Conservation (phyloP, 2,888 invertebrate genomes). For the Scelioninae gen. 1 region DNA sequence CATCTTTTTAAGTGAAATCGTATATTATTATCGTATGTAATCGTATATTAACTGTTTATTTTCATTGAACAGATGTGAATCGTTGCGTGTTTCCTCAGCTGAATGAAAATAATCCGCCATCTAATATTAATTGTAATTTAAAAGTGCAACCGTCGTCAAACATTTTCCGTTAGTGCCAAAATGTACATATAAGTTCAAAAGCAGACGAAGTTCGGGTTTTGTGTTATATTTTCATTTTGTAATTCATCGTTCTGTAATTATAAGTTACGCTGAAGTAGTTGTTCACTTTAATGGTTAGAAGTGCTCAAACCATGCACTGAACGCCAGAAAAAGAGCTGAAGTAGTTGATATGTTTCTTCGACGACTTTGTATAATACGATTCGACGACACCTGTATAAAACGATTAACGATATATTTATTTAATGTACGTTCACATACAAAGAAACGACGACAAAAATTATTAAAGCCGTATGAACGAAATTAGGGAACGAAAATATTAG, state of each 20-base stretch:
- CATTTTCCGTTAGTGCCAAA: conserved; percentile 58
- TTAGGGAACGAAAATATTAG: conserved; percentile 11
- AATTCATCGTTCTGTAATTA: conserved; percentile 2
- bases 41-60: background rate
- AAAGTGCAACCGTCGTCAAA: conserved; percentile 29
- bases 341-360: conserved; percentile 2
- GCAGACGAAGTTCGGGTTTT: conserved; percentile 27
- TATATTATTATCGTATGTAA: background rate
- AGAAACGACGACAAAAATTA: conserved; percentile 24
- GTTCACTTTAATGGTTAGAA: no score
- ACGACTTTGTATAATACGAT: no score
- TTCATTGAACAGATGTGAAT: conserved; percentile 4
- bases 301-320: no score
- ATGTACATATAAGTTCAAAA: conserved; percentile 45
- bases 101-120: conserved; percentile 27
- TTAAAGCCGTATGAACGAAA: conserved; percentile 43
- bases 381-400: no score
- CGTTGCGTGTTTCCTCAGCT: conserved; percentile 29
- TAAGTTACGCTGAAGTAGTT: conserved; percentile 28
- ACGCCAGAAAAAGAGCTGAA: no score
- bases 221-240: conserved; percentile 21
- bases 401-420: conserved; percentile 36
- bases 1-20: no score
- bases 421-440: conserved; percentile 19
- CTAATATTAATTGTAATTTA: conserved; percentile 17